A percentile compares a stretch with the other conserved stretches of the same genome.
phyloP scores from a whole-genome alignment of 2,888 invertebrate genomes.

The Apodemia zela region DNA sequence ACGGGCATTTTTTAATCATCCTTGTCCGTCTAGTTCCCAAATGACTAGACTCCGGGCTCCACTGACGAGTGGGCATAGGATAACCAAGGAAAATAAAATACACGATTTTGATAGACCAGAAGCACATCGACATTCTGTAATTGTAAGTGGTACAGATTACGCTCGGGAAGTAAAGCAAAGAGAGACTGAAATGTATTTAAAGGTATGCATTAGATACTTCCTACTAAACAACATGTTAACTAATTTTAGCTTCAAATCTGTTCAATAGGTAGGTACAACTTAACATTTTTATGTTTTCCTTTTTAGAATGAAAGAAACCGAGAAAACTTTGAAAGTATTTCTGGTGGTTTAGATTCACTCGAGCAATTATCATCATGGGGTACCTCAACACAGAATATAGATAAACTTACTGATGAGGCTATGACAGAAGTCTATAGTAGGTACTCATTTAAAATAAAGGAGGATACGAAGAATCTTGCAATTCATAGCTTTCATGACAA shows the following conservation, averaged over 20 bases:
- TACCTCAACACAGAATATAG: slow-evolving; percentile 45
- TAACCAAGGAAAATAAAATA: slow-evolving; percentile 50
- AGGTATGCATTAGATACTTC: slow-evolving; percentile 40
- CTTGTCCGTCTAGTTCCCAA: slow-evolving; percentile 49
- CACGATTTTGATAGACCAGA: slow-evolving; percentile 49
- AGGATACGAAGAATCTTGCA: slow-evolving; percentile 55
- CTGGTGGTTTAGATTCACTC: slow-evolving; percentile 58
- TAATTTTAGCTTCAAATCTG: neutral
- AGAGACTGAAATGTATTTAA: slow-evolving; percentile 54
- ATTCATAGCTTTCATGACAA: slow-evolving; percentile 60
- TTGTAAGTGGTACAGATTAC: slow-evolving; percentile 56
- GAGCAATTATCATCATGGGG: slow-evolving; percentile 54
- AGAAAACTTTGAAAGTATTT: slow-evolving; percentile 45
- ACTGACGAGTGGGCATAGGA: slow-evolving; percentile 54
- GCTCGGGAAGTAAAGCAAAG: slow-evolving; percentile 51
- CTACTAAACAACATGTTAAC: neutral
- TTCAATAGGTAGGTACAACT: neutral
- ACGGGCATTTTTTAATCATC: slow-evolving; percentile 55
- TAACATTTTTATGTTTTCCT: neutral
- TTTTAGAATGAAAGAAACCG: slow-evolving; percentile 51
- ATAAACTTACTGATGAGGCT: slow-evolving; percentile 57
- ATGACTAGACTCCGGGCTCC: slow-evolving; percentile 53
- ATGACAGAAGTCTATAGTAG: slow-evolving; percentile 66
- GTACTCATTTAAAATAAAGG: slow-evolving; percentile 63
- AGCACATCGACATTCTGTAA: slow-evolving; percentile 54